Conservation (phyloP, 2,888 invertebrate genomes). For the Hirtodrosophila alboralis region DNA sequence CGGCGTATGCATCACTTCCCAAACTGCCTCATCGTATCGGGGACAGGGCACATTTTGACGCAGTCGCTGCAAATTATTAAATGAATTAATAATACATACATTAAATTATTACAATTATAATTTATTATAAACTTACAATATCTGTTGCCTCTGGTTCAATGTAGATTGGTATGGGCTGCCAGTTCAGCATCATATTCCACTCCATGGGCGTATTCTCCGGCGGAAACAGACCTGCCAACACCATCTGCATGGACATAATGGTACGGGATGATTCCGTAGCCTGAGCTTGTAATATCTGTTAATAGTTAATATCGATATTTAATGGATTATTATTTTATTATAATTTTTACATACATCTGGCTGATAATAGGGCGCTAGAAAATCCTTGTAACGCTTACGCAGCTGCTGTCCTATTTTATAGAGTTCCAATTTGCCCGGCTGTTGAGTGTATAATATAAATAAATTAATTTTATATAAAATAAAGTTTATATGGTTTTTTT, state of each 20-base stretch:
- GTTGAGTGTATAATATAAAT: neutral
- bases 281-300: conserved; percentile 86
- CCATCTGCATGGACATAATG: conserved; percentile 88
- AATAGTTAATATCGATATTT: conserved; percentile 2
- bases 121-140: conserved; percentile 67
- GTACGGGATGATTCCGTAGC: conserved; percentile 90
- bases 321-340: neutral
- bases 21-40: conserved; percentile 86
- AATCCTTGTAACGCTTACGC: conserved; percentile 86
- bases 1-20: conserved; percentile 83
- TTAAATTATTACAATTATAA: neutral
- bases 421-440: conserved; percentile 88
- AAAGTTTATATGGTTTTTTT: neutral
- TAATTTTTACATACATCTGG: conserved; percentile 82
- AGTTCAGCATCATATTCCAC: conserved; percentile 87
- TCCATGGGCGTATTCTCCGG: conserved; percentile 85
- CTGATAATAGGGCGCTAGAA: conserved; percentile 86
- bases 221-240: conserved; percentile 89
- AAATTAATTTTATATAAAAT: neutral
- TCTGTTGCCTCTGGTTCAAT: conserved; percentile 87
- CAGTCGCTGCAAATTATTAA: conserved; percentile 84
- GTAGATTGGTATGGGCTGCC: conserved; percentile 91
- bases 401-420: conserved; percentile 88
- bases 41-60: conserved; percentile 87
- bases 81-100: too few species aligned